Evolutionary conservation across 1,140 invertebrate species (phyloP).

Genomic region (Ceratosolen solmsi): DNA sequence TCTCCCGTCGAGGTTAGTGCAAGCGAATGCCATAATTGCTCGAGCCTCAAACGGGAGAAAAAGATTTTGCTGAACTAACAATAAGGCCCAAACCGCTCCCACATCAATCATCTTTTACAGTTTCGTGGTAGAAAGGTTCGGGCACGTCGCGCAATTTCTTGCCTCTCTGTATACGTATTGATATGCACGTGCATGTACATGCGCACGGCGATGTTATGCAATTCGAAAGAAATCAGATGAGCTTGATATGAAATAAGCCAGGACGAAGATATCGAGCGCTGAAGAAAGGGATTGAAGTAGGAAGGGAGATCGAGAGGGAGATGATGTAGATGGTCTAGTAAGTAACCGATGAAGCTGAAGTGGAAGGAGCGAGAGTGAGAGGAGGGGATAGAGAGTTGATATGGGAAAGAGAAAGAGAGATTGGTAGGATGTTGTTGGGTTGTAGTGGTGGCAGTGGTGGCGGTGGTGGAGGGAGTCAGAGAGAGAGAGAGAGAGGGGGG

Average conservation of each 20-base stretch:
- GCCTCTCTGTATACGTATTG: neutral
- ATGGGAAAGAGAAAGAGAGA: neutral
- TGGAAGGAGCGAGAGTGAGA: neutral
- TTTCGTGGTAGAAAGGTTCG: constrained; percentile 63
- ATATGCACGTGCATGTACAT: neutral
- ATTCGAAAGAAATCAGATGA: neutral
- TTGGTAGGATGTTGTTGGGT: too few relatives aligned
- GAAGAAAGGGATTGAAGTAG: too few relatives aligned
- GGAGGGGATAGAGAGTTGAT: constrained; percentile 52
- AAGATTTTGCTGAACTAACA: constrained; percentile 47
- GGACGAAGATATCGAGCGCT: too few relatives aligned
- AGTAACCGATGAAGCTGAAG: too few relatives aligned
- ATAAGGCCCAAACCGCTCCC: constrained; percentile 58
- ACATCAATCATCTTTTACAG: constrained; percentile 66
- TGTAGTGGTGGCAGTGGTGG: too few relatives aligned
- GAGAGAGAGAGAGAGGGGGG: neutral
- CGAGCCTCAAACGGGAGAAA: constrained; percentile 27
- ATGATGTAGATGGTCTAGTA: too few relatives aligned
- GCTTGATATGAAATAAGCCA: neutral
- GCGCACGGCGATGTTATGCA: neutral
- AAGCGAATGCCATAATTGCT: constrained; percentile 6
- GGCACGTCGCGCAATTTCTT: constrained; percentile 12
- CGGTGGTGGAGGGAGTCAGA: too few relatives aligned
- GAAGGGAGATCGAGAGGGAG: neutral
- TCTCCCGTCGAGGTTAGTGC: neutral